Evolutionary conservation across 2,888 invertebrate genomes (phyloP), one percentile per base, ranked within the genome.

Genomic region (Diaprepes abbreviatus): DNA sequence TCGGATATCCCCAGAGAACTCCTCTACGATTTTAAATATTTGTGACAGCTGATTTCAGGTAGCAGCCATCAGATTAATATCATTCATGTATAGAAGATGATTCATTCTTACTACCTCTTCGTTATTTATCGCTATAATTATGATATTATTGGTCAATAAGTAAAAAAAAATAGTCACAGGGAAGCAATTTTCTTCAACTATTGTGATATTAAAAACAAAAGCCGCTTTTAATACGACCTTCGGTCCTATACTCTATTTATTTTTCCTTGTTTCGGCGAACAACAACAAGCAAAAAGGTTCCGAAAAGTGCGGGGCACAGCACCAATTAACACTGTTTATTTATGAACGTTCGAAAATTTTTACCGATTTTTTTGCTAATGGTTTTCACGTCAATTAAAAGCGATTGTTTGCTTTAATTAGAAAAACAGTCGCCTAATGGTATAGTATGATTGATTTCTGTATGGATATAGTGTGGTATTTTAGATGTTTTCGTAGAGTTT

Each of bases 301-400:
- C 16, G 7, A 28, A 24, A 48, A 12, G 48, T 21, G n/a, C 19
- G 1, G 10, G 19, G 28, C 24, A 24, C 48, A 31, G 6, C 28
- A 9, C 19, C 38, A 65, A 57, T 57, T 55, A 48, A 12, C 35
- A 21, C 45, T 65, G 65, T 65, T 65, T 55, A 65, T 54, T 57
- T 48, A 55, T 40, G 19, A 65, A 14, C 65, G 40, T 24, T 64
- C 43, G 50, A 64, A 54, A 24, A 36, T 57, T 45, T 48, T 45
- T 19, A 50, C 48, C 28, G 28, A 50, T 50, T 21, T 36, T 64
- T 57, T 57, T 48, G 35, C 48, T 57, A 57, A 57, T 65, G 57
- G 36, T 33, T 57, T 36, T 10, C 50, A 21, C 19, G 57, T 57
- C 65, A 65, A 65, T 65, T 65, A 65, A 65, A 64, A 65, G 40